phyloP scores from a whole-genome alignment of 2,888 invertebrate genomes.

The Diadegma fenestrale region DNA sequence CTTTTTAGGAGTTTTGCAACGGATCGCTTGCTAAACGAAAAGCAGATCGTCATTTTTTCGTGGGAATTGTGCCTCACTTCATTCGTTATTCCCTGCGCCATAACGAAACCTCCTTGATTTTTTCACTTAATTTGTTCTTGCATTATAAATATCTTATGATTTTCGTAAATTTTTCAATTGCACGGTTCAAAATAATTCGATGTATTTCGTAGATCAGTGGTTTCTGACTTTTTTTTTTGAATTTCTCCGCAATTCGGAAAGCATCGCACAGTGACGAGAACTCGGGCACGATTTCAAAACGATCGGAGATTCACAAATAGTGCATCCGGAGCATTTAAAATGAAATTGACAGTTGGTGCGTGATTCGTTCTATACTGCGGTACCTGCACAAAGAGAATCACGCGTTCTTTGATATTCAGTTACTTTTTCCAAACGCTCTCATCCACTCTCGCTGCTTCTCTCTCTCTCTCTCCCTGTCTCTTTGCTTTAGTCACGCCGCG shows the following conservation, averaged over 20 bases:
- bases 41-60: too few relatives aligned
- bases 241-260: background rate
- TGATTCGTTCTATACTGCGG: slow-evolving; percentile 21
- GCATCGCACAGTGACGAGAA: background rate
- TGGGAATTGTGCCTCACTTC: too few relatives aligned
- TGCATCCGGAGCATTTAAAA: background rate
- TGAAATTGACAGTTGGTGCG: slow-evolving; percentile 24
- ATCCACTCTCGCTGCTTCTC: background rate
- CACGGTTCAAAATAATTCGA: background rate
- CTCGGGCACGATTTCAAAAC: background rate
- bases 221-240: background rate
- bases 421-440: slow-evolving; percentile 13
- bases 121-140: too few relatives aligned
- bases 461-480: background rate
- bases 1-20: too few relatives aligned
- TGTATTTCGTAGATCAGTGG: background rate
- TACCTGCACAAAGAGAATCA: slow-evolving; percentile 26
- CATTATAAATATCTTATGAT: background rate
- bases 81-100: too few relatives aligned
- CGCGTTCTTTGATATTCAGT: slow-evolving; percentile 52
- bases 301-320: background rate
- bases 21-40: too few relatives aligned
- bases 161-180: background rate
- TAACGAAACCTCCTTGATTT: too few relatives aligned
- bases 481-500: background rate